Conservation (phyloP, 2,113 vertebrate genomes). For the Hemiscyllium ocellatum region DNA sequence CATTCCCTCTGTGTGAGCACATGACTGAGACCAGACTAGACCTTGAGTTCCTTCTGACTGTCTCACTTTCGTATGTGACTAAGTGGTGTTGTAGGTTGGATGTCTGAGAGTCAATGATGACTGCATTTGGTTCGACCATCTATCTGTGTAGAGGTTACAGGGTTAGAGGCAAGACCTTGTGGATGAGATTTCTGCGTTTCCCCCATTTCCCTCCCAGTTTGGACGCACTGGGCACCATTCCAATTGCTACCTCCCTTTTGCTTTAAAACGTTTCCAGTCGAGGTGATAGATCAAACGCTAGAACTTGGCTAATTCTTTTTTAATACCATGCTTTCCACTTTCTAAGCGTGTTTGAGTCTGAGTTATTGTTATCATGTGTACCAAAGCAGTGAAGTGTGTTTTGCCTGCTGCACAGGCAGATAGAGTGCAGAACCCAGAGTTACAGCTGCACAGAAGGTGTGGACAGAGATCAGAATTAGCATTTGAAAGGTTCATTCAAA, state of each 20-base stretch:
- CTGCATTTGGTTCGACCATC: not conserved
- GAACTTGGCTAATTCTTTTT: not conserved
- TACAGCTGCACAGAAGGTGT: too few relatives aligned
- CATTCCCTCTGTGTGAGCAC: not conserved
- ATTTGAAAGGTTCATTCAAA: too few relatives aligned
- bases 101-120: not conserved
- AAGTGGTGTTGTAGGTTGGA: not conserved
- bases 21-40: not conserved
- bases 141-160: not conserved
- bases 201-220: not conserved
- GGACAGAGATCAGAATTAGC: too few relatives aligned
- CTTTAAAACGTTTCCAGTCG: not conserved
- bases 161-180: not conserved
- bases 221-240: not conserved
- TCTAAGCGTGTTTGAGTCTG: not conserved
- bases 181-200: too few relatives aligned
- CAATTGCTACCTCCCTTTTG: not conserved
- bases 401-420: too few relatives aligned
- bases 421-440: too few relatives aligned
- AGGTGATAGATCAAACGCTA: not conserved
- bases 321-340: not conserved
- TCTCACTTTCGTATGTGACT: not conserved
- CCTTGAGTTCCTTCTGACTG: not conserved
- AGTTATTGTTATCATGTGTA: too few relatives aligned
- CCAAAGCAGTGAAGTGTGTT: too few relatives aligned